phyloP scores from a whole-genome alignment of 2,888 invertebrate genomes.

The Drosophila macrothrix region DNA sequence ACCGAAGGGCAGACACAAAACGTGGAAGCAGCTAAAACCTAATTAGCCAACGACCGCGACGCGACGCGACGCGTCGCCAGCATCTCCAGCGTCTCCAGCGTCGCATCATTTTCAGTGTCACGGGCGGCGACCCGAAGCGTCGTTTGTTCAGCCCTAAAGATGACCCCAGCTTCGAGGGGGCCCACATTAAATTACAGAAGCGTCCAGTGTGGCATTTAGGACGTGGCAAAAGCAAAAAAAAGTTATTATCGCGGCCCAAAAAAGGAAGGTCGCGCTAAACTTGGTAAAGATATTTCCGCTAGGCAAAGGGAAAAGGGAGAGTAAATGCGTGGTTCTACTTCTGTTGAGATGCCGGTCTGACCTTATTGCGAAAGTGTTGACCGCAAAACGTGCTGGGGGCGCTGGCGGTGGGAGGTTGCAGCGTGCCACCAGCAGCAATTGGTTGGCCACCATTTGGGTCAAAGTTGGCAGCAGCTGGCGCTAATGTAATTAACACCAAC shows the following conservation, averaged over 20 bases:
- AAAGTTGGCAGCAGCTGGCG: constrained; percentile 55
- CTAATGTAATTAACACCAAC: constrained; percentile 71
- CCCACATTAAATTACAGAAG: constrained; percentile 55
- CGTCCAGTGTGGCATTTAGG: constrained; percentile 41
- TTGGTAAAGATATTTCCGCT: constrained; percentile 30
- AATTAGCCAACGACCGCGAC: constrained; percentile 73
- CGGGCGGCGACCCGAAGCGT: constrained; percentile 48
- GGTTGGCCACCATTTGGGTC: constrained; percentile 58
- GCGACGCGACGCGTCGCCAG: background rate
- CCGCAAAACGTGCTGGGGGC: constrained; percentile 59
- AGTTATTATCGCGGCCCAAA: constrained; percentile 66
- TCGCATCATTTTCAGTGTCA: constrained; percentile 78
- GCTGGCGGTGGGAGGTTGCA: background rate
- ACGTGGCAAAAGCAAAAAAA: constrained; percentile 35
- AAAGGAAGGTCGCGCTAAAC: constrained; percentile 33
- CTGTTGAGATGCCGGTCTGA: constrained; percentile 48
- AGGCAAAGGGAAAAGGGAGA: constrained; percentile 10
- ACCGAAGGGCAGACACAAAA: constrained; percentile 47
- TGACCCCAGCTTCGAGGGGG: constrained; percentile 36
- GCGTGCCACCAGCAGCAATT: constrained; percentile 2
- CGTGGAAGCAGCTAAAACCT: constrained; percentile 72
- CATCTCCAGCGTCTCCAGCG: constrained; percentile 22
- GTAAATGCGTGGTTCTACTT: constrained; percentile 23
- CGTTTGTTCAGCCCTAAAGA: constrained; percentile 41
- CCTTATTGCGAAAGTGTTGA: constrained; percentile 75